Evolutionary conservation across 2,888 invertebrate species (phyloP), one percentile per base, ranked within the genome.

Genomic region (Drosophila bunnanda): DNA sequence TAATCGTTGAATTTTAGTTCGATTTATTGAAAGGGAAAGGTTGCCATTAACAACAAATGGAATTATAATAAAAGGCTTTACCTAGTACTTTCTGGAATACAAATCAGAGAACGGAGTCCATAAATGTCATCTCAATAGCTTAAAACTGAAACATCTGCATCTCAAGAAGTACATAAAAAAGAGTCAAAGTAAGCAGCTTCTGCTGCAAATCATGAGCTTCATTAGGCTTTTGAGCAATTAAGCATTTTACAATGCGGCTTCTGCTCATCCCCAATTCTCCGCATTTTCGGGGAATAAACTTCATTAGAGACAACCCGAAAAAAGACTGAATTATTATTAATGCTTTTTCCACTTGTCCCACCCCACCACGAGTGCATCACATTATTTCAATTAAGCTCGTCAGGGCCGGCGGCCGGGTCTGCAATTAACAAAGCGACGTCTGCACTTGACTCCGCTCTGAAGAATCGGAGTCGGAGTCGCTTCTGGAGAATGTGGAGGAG

Each of bases 371-470:
- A 66, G 61, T 72, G 56, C 56, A 74, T 75, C 74, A 65, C 89
- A 86, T 86, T 89, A 88, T 89, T 89, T 87, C 85, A 86, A 86
- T 86, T 86, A 86, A 86, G 84, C 82, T 89, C 85, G 84, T 86
- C 89, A 86, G 84, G 66, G 80, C 75, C 77, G 69, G 48, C 77
- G 67, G 85, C 70, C 82, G 81, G 77, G 76, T 74, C 78, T 68
- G 80, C 82, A 89, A 86, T 86, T 86, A 89, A 86, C 78, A 62
- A 64, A 77, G 58, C 77, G 76, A 62, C 66, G 67, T 70, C 65
- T 66, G 81, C 85, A 85, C 85, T 85, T 85, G 89, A 89, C 89
- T 88, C 43, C 70, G 65, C 36, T 32, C 46, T 56, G 28, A 36
- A 44, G 67, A 30, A 25, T 43, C 10, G 36, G 7, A 25, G 25